Conservation (phyloP, 2,113 vertebrate species). For the Nothoprocta perdicaria region DNA sequence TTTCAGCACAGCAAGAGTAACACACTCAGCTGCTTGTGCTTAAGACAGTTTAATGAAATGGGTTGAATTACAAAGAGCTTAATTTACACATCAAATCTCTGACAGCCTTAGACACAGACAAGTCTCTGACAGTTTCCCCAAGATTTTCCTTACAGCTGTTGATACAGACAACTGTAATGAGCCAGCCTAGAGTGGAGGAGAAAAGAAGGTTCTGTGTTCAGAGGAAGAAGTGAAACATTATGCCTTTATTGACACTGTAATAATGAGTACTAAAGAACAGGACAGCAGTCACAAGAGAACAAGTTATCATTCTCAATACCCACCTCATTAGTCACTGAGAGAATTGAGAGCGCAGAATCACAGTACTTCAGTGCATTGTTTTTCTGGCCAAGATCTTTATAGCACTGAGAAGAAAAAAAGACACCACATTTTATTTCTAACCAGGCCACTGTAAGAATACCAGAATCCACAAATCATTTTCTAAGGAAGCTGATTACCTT, state of each 20-base stretch:
- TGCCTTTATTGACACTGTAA: background rate
- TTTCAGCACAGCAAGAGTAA: background rate
- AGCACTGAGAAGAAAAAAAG: constrained; percentile 83
- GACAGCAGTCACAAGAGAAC: constrained; percentile 3
- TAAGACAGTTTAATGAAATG: background rate
- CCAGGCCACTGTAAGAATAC: constrained; percentile 30
- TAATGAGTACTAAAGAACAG: constrained; percentile 31
- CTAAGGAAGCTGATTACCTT: constrained; percentile 83
- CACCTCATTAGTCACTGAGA: constrained; percentile 88
- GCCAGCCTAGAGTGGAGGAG: background rate
- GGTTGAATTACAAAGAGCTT: constrained; percentile 11
- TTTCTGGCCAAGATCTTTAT: constrained; percentile 85
- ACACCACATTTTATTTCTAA: constrained; percentile 42
- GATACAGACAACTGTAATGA: constrained; percentile 14
- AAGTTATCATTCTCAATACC: constrained; percentile 47
- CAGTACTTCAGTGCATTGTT: constrained; percentile 83
- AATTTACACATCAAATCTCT: background rate
- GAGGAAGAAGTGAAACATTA: constrained; percentile 24
- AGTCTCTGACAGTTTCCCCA: background rate
- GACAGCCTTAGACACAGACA: background rate
- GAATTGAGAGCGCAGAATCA: constrained; percentile 82
- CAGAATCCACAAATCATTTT: constrained; percentile 20
- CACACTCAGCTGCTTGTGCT: background rate
- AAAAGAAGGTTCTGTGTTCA: constrained; percentile 15
- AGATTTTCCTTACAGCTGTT: constrained; percentile 12